Percentiles rank a stretch among this genome's conserved stretches.
Conservation (phyloP, 2,888 invertebrate genomes). For the Macrophya annulata region DNA sequence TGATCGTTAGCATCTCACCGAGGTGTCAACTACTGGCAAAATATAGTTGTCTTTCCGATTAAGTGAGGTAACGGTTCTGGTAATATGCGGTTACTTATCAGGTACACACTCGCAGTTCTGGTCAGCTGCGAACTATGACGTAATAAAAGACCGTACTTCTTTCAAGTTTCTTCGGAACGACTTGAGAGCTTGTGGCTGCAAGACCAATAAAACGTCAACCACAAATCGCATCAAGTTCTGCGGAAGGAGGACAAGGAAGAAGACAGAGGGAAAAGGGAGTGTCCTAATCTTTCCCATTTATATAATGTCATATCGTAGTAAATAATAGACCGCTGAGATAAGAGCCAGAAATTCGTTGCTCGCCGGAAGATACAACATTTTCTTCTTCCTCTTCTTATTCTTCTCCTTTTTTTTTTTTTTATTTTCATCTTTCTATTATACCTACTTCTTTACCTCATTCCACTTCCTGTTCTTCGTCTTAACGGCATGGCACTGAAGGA, state of each 20-base stretch:
- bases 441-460: conserved; percentile 15
- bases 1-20: conserved; percentile 38
- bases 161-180: conserved; percentile 19
- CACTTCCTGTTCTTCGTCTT: conserved; percentile 35
- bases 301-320: conserved; percentile 49
- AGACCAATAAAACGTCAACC: conserved; percentile 54
- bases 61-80: conserved; percentile 40
- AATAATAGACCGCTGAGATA: conserved; percentile 48
- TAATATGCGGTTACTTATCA: conserved; percentile 27
- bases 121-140: conserved; percentile 49
- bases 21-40: conserved; percentile 49
- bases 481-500: conserved; percentile 36
- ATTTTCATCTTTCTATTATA: conserved; percentile 22
- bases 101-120: neutral
- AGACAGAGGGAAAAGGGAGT: conserved; percentile 11
- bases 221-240: conserved; percentile 44
- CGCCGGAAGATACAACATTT: conserved; percentile 40
- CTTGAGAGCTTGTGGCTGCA: conserved; percentile 45
- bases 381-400: neutral
- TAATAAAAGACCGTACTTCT: conserved; percentile 44
- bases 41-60: conserved; percentile 39
- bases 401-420: too few relatives aligned
- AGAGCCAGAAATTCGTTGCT: conserved; percentile 44
- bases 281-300: conserved; percentile 46
- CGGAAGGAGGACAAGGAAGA: conserved; percentile 7